Conservation (phyloP, 2,888 invertebrate species). For the Alcis repandata region DNA sequence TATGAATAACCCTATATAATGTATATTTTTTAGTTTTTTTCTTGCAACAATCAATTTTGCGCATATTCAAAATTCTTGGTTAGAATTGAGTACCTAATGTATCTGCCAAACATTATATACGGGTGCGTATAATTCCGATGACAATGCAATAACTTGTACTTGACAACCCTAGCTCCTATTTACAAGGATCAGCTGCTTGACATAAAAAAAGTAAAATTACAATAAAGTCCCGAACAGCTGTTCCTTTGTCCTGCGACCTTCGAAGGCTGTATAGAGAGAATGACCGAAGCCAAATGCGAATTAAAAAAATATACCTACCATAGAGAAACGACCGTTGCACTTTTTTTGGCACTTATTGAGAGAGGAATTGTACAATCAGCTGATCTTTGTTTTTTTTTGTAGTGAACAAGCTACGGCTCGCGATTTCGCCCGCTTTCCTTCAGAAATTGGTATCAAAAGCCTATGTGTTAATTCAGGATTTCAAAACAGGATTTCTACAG, state of each 20-base stretch:
- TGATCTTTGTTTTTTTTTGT: neutral
- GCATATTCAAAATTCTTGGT: too few species aligned
- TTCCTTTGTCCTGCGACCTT: slow-evolving; percentile 57
- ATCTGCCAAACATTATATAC: too few species aligned
- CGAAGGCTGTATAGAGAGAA: slow-evolving; percentile 43
- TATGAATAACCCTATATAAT: too few species aligned
- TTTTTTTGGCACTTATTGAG: slow-evolving; percentile 16
- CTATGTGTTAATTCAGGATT: too few species aligned
- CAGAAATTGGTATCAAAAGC: too few species aligned
- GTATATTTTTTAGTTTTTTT: neutral
- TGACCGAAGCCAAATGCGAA: slow-evolving; percentile 11
- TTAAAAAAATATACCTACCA: slow-evolving; percentile 14
- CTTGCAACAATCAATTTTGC: neutral
- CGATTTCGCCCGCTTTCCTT: too few species aligned
- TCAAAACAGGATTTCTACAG: too few species aligned
- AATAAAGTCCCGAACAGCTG: slow-evolving; percentile 53
- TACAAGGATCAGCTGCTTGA: slow-evolving; percentile 57
- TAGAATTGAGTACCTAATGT: too few species aligned
- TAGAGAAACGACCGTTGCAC: slow-evolving; percentile 17
- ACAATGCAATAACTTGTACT: slow-evolving; percentile 17
- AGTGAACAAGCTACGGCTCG: neutral
- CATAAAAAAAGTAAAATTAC: slow-evolving; percentile 31
- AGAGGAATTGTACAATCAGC: slow-evolving; percentile 13
- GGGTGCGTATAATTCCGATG: too few species aligned
- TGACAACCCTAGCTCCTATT: slow-evolving; percentile 51